Percentiles rank a stretch among this genome's conserved stretches.
Evolutionary conservation across 2,888 invertebrate genomes (phyloP).

Genomic region (Erynnis tages): DNA sequence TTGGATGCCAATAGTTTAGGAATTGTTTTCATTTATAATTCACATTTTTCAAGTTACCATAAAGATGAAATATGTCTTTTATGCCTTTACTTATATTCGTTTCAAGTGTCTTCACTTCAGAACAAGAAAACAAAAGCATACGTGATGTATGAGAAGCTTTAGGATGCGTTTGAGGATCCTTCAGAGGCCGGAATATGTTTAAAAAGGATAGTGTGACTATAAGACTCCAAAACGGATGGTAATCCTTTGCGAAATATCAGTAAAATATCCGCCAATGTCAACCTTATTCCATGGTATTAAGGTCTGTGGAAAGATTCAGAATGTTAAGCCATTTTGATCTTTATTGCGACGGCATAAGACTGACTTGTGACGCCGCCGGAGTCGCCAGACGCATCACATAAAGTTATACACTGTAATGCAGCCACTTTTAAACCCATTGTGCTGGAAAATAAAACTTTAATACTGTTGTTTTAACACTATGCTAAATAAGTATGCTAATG

Average conservation of each 20-base stretch:
- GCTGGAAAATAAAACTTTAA: constrained; percentile 22
- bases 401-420: constrained; percentile 22
- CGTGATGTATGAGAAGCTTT: constrained; percentile 3
- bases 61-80: too few species aligned
- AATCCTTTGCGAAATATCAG: constrained; percentile 15
- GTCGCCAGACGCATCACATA: not conserved
- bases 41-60: too few species aligned
- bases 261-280: not conserved
- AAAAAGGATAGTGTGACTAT: constrained; percentile 23
- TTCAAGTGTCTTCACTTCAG: not conserved
- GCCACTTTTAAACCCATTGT: constrained; percentile 18
- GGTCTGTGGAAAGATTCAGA: not conserved
- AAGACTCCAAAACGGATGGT: constrained; percentile 12
- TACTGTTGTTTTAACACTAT: constrained; percentile 8
- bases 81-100: not conserved
- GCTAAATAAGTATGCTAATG: constrained; percentile 19
- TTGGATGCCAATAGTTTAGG: too few species aligned
- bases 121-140: not conserved
- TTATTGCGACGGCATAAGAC: constrained; percentile 12
- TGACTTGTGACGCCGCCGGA: not conserved
- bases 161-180: constrained; percentile 15
- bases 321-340: constrained; percentile 5
- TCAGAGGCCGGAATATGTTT: constrained; percentile 17
- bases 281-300: constrained; percentile 10
- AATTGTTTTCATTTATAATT: too few species aligned